Evolutionary conservation across 1,140 invertebrate genomes (phyloP).

Genomic region (Trichonephila clavipes): DNA sequence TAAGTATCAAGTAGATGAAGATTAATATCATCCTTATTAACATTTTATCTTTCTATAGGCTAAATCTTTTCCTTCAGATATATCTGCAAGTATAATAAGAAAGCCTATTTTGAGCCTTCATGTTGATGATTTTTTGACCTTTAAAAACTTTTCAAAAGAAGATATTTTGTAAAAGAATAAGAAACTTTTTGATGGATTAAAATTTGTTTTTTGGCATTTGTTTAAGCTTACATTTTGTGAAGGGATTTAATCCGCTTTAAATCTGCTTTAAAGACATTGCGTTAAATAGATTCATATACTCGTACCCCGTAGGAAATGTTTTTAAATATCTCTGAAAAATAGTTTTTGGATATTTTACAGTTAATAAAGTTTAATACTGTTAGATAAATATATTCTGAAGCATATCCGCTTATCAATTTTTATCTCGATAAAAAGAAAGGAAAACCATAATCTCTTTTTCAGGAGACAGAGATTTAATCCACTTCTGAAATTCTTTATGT

Average conservation of each 20-base stretch:
- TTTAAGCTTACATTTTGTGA: background rate
- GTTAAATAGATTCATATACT: too few species aligned
- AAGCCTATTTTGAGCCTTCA: background rate
- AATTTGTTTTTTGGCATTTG: background rate
- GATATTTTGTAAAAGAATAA: background rate
- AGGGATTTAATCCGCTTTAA: background rate
- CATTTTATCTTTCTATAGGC: background rate
- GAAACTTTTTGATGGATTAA: background rate
- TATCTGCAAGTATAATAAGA: constrained; percentile 7
- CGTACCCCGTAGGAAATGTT: too few species aligned
- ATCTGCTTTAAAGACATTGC: too few species aligned
- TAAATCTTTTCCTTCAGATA: background rate
- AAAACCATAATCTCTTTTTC: rapidly evolving
- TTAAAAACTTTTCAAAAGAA: background rate
- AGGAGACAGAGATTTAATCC: too few species aligned
- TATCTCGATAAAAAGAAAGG: too few species aligned
- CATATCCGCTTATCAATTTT: too few species aligned
- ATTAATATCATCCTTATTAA: background rate
- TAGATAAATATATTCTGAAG: too few species aligned
- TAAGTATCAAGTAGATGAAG: background rate
- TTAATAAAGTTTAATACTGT: too few species aligned
- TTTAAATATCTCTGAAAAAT: too few species aligned
- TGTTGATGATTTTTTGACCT: background rate
- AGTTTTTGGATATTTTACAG: too few species aligned
- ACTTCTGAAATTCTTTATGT: too few species aligned